phyloP scores from a whole-genome alignment of 2,113 vertebrate genomes.

The Takifugu flavidus region DNA sequence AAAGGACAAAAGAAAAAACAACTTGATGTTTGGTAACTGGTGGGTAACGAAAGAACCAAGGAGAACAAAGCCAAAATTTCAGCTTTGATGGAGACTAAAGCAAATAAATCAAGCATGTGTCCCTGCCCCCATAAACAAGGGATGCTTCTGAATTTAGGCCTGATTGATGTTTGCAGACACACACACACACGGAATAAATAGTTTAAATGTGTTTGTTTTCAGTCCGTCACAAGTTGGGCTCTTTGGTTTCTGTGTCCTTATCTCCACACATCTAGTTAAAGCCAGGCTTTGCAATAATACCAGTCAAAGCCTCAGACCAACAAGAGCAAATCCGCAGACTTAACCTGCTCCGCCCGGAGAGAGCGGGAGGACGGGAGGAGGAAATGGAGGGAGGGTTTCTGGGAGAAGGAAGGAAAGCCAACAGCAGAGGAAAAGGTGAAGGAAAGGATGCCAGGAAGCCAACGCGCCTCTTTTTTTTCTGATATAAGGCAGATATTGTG shows the following conservation, averaged over 20 bases:
- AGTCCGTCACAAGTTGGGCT: too few relatives aligned
- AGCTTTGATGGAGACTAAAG: constrained; percentile 14
- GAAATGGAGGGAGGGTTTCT: not conserved
- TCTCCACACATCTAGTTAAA: constrained; percentile 18
- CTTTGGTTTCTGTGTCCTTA: constrained; percentile 8
- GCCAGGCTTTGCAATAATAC: constrained; percentile 14
- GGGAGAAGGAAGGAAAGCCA: not conserved
- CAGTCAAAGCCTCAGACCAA: constrained; percentile 40
- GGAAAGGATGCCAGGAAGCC: too few relatives aligned
- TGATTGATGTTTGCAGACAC: not conserved
- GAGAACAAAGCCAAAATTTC: constrained; percentile 33
- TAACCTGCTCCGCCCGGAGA: constrained; percentile 48
- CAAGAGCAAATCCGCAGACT: constrained; percentile 52
- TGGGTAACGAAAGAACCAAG: constrained; percentile 12
- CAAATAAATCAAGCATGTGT: not conserved
- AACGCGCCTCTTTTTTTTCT: too few relatives aligned
- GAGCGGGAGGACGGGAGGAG: not conserved
- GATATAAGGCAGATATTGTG: not conserved
- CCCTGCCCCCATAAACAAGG: too few relatives aligned
- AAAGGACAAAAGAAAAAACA: too few relatives aligned
- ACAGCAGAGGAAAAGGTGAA: not conserved
- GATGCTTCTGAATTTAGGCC: too few relatives aligned
- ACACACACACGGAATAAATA: not conserved
- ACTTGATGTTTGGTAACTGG: constrained; percentile 1
- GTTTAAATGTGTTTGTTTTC: too few relatives aligned